Evolutionary conservation across 1,140 invertebrate species (phyloP).

Genomic region (Procambarus clarkii): DNA sequence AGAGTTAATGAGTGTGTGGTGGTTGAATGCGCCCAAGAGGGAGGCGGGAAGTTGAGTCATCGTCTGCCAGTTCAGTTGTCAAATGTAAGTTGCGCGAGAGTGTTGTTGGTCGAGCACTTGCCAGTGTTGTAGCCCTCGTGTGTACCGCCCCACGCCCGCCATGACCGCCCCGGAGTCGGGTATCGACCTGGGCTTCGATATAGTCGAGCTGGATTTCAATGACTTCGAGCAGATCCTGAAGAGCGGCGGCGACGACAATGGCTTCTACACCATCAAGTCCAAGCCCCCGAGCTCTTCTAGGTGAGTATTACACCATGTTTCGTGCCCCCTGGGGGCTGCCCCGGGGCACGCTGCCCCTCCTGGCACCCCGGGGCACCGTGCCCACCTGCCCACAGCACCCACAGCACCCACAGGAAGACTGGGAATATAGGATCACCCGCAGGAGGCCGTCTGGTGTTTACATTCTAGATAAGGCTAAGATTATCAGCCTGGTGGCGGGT

Average conservation of each 20-base stretch:
- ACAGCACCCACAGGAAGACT: too few relatives aligned
- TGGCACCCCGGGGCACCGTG: too few relatives aligned
- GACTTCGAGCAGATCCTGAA: slow-evolving; percentile 47
- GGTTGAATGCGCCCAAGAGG: not conserved
- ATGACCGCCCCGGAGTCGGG: slow-evolving; percentile 58
- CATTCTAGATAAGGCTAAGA: too few relatives aligned
- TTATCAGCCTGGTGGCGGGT: too few relatives aligned
- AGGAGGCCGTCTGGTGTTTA: too few relatives aligned
- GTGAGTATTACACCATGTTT: slow-evolving; percentile 37
- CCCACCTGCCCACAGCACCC: too few relatives aligned
- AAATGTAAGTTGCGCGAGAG: not conserved
- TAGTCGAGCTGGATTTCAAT: slow-evolving; percentile 41
- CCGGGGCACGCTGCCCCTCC: too few relatives aligned
- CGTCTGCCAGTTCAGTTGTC: not conserved
- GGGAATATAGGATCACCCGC: too few relatives aligned
- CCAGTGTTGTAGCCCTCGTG: not conserved
- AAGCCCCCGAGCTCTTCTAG: slow-evolving; percentile 50
- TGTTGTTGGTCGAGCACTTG: not conserved
- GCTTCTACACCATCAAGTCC: slow-evolving; percentile 62
- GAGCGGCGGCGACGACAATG: slow-evolving; percentile 49
- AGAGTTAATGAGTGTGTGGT: too few relatives aligned
- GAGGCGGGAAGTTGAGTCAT: slow-evolving; percentile 15
- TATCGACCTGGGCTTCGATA: slow-evolving; percentile 51
- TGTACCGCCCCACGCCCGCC: not conserved
- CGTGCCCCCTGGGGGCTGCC: too few relatives aligned